Evolutionary conservation across 2,797 vertebrate species (phyloP), one percentile per base, ranked within the genome.

Genomic region (Alosa sapidissima): DNA sequence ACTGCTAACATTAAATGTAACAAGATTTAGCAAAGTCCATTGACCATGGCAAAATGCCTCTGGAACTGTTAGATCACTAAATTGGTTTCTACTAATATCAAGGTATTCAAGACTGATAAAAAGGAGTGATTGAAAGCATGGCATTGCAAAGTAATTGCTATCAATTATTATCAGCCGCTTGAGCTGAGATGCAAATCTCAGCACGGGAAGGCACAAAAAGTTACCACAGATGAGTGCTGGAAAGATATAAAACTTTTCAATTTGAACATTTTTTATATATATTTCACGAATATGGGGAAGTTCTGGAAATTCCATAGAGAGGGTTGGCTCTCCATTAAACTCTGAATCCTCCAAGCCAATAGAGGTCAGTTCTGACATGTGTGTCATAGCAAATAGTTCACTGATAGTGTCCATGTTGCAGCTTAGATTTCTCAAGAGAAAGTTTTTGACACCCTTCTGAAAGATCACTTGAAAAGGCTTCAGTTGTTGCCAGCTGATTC

Each of bases 1-100:
- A n/a, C 91, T 91, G 84, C 95, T 96, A 28, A 96, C 60, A 86
- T 95, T 95, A 83, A 97, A 86, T n/a, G 92, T 94, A 68, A 89
- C 89, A 0, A 97, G 16, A 0, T 87, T 90, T 14, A 91, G 92
- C 93, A 90, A 96, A 28, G 41, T 4, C 41, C 82, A 14, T 0
- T 47, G 81, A 0, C 16, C 87, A 2, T 83, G 24, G 86, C 94
- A 96, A 5, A 95, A 86, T 2, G 93, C 91, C 55, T 94, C 87
- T 24, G 6, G 0, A 84, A 97, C 86, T 9, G 90, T 88, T 0
- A 88, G 68, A 84, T 95, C 95, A 14, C 85, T 88, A 49, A 96
- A 90, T 52, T 96, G 91, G 88, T 96, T 96, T 52, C 90, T 90
- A 81, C 91, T 92, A 2, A 96, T 86, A 89, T 97, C 96, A 72